Evolutionary conservation across 1,140 invertebrate genomes (phyloP).

Genomic region (honey bee (Apis mellifera)): Amel_HAv3.1 CM009931.2:18055001-18055500

Average conservation of each 20-base stretch:
- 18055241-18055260: neutral
- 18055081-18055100: too few species aligned
- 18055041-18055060: too few species aligned
- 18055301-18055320: conserved; percentile 2
- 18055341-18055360: conserved; percentile 36
- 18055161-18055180: too few species aligned
- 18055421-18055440: conserved; percentile 26
- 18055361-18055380: conserved; percentile 32
- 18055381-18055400: too few species aligned
- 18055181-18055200: too few species aligned
- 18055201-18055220: neutral
- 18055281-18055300: conserved; percentile 12
- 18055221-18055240: neutral
- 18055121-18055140: too few species aligned
- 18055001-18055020: neutral
- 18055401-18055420: neutral
- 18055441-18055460: conserved; percentile 28
- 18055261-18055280: neutral
- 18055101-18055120: too few species aligned
- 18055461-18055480: conserved; percentile 19
- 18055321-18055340: conserved; percentile 5
- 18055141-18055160: too few species aligned
- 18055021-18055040: too few species aligned
- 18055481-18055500: neutral
- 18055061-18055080: too few species aligned